Base-by-base conservation (phyloP, 2,113 vertebrate species). In the Macquaria ambigua region DNA sequence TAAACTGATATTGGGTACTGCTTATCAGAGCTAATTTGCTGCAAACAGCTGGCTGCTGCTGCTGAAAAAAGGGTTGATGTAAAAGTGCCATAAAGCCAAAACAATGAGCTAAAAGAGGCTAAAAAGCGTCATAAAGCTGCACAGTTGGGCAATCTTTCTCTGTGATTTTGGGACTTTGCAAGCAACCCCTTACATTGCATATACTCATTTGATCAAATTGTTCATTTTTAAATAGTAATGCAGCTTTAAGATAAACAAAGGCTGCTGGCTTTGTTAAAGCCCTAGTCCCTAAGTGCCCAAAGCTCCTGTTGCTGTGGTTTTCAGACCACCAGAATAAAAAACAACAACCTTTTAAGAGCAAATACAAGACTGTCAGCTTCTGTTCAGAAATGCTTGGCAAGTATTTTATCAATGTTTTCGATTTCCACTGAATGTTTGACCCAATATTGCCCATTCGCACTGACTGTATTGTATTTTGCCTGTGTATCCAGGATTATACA, bases 381-480 rank as follows among this genome's bases (percentile, higher is more conserved):
- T 46, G 21, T 23, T 81, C 16, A 81, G 43, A 41, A 50, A 72
- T 63, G 52, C 28, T 14, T 34, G 25, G 41, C 21, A 64, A 50
- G 14, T n/a, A 31, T 70, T 79, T 63, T 7, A 69, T 74, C 70
- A 74, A 74, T 81, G 73, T 15, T 39, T 55, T 6, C 76, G 12
- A 21, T 66, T 68, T 77, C 4, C 18, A 50, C 16, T 53, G n/a
- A 80, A 77, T 28, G 15, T 84, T 67, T 77, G 71, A 82, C 53
- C 21, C n/a, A 73, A 75, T 78, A 58, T 59, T 67, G n/a, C 3
- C 25, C 55, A 56, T 28, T 80, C 55, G 48, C 53, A 55, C 58
- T 39, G 31, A 68, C 56, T 70, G 12, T 73, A 61, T 80, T 31
- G 48, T 74, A 72, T 90, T 82, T 76, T 81, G 16, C 69, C 74